Base-by-base conservation (phyloP, 1,140 invertebrate genomes). In the Globodera ellingtonae region DNA sequence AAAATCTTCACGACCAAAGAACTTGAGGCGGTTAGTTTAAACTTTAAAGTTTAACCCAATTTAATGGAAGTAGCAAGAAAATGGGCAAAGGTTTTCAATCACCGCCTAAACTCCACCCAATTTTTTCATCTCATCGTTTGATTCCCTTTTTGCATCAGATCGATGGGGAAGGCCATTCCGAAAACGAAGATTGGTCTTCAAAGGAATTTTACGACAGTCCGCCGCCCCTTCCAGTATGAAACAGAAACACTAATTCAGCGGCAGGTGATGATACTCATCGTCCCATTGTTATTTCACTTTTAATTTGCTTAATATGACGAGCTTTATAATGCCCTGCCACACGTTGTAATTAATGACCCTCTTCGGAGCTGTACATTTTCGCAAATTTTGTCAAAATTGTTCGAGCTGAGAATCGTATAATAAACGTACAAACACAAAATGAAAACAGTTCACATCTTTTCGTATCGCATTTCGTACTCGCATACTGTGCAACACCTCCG, bases 171-270 rank as follows among this genome's bases (percentile, higher is more conserved):
- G 83, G 83, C 18, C 80, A 87, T 46, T 83, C 84, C 18, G 85
- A 85, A 46, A 79, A 86, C 18, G 85, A 87, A 9, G 86, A 88
- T 59, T 88, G 84, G 83, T 70, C 84, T 44, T 78, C 84, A n/a
- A 79, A 72, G 21, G 86, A 85, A 62, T 88, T 82, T 24, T 87
- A 87, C 59, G 81, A 85, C 62, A 79, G 86, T 59, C 67, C 69
- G 24, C 80, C 70, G 83, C 15, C 86, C 86, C 13, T 35, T 35
- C 35, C 35, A 35, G 84, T 79, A 46, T 88, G 66, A 83, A 76
- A 59, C 10, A 52, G 10, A 52, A 52, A 52, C 56, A 52, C 56
- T 62, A 62, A 13, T 15, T 18, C 56, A 62, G 13, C 5, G 18
- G 18, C 10, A 18, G 56, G 56, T 62, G 52, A 52, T 52, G 56